Conservation (phyloP, 2,797 vertebrate species). For the Platyrinchus mystaceus region DNA sequence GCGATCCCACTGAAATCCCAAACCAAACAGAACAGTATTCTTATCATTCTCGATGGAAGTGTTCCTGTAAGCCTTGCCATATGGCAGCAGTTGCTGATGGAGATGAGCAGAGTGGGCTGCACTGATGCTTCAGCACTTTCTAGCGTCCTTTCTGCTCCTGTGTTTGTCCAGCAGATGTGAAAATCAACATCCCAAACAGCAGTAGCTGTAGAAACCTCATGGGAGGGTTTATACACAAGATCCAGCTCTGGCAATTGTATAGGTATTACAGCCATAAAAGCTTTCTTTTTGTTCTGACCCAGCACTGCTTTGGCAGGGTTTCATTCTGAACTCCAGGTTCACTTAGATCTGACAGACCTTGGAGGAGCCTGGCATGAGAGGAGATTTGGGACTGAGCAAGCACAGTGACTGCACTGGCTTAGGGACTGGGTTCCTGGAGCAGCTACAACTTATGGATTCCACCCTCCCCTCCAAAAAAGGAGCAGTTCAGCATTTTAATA, state of each 20-base stretch:
- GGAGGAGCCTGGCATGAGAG: rapidly evolving
- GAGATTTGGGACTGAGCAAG: not conserved
- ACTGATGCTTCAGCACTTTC: not conserved
- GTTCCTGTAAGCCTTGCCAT: not conserved
- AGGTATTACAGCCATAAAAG: not conserved
- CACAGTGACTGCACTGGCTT: rapidly evolving
- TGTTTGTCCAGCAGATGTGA: not conserved
- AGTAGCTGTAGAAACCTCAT: not conserved
- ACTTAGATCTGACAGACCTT: not conserved
- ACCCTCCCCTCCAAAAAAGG: rapidly evolving
- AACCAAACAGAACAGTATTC: too few species aligned
- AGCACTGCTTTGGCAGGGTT: not conserved
- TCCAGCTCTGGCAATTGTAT: not conserved
- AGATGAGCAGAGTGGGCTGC: not conserved
- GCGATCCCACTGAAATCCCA: not conserved
- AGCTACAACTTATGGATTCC: not conserved
- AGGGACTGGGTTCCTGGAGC: not conserved
- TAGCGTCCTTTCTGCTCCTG: not conserved
- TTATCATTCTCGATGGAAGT: not conserved
- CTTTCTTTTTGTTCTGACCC: not conserved
- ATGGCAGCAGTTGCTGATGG: not conserved
- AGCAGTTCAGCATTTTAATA: not conserved
- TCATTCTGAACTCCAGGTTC: not conserved
- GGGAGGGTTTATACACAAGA: not conserved
- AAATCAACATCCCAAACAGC: not conserved